A percentile compares a stretch with the other conserved stretches of the same genome.
These are phyloP conservation scores for Eilema caniola DNA, from an alignment of 2,888 invertebrate species.

Conservation along the genomic window DNA sequence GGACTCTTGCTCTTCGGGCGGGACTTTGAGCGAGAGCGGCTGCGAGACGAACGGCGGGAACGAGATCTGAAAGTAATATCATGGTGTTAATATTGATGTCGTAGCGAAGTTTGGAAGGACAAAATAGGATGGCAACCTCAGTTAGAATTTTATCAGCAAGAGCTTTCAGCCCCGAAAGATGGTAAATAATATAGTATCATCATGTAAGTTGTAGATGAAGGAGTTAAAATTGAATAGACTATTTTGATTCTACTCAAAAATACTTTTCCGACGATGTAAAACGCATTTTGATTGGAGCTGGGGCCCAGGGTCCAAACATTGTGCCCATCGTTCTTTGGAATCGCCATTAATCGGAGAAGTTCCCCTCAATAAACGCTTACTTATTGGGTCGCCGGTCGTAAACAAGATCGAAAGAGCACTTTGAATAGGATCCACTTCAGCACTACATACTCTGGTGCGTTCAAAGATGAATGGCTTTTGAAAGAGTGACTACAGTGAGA, in stretches of 20 bases:
- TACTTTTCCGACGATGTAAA: too few species aligned
- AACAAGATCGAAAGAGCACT: too few species aligned
- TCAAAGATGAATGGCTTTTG: too few species aligned
- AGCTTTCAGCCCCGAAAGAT: constrained; percentile 87
- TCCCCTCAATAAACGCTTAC: background rate
- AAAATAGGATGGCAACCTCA: constrained; percentile 47
- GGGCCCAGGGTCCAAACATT: too few species aligned
- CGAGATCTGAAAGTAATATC: constrained; percentile 41
- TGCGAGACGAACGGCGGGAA: constrained; percentile 82
- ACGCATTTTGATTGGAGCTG: too few species aligned
- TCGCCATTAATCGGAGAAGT: background rate
- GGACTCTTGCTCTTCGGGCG: constrained; percentile 92
- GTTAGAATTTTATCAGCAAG: constrained; percentile 77
- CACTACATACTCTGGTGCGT: too few species aligned
- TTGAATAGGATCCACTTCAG: too few species aligned
- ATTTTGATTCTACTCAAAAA: too few species aligned
- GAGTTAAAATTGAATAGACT: too few species aligned
- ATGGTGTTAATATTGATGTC: background rate
- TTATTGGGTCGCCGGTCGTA: too few species aligned
- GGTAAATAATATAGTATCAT: constrained; percentile 82
- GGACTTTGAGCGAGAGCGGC: constrained; percentile 87
- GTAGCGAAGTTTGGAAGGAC: background rate
- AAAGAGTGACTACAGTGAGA: too few species aligned
- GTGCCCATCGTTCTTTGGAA: background rate
- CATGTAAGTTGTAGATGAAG: constrained; percentile 52